Evolutionary conservation across 2,113 vertebrate species (phyloP).

Genomic region (Illadopsis cleaveri): DNA sequence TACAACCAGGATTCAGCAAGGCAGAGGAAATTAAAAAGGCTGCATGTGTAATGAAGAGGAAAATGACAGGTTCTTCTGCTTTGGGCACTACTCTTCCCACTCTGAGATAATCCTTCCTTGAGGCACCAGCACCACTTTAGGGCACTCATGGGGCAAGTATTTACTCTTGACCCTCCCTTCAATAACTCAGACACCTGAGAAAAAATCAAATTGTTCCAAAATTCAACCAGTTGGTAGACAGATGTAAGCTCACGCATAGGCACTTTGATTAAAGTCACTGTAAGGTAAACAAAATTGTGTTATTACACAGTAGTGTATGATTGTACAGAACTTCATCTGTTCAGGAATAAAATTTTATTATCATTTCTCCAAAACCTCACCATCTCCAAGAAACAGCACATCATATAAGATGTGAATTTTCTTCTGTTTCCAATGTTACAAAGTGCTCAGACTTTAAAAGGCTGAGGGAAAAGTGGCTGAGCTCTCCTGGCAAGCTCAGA

Average conservation of each 20-base stretch:
- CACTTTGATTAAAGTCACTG: background rate
- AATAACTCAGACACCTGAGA: background rate
- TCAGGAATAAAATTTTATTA: background rate
- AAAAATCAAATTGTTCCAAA: background rate
- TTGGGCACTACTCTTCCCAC: background rate
- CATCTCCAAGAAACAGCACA: background rate
- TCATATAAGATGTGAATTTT: background rate
- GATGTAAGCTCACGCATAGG: background rate
- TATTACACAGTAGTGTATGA: background rate
- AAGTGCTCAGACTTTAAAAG: background rate
- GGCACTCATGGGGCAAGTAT: slow-evolving; percentile 2
- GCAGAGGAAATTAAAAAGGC: background rate
- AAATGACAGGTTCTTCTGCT: slow-evolving; percentile 40
- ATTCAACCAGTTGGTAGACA: background rate
- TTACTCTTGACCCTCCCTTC: background rate
- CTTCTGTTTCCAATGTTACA: accelerated
- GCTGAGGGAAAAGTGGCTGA: background rate
- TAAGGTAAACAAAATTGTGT: background rate
- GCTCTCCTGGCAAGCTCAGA: background rate
- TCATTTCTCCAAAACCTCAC: background rate
- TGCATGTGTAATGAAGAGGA: background rate
- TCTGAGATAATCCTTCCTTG: background rate
- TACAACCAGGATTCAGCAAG: background rate
- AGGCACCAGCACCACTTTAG: background rate
- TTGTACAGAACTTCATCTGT: background rate